These are phyloP conservation scores for Calameuta pallipes DNA, from an alignment of 2,888 invertebrate genomes.

Conservation along the genomic window DNA sequence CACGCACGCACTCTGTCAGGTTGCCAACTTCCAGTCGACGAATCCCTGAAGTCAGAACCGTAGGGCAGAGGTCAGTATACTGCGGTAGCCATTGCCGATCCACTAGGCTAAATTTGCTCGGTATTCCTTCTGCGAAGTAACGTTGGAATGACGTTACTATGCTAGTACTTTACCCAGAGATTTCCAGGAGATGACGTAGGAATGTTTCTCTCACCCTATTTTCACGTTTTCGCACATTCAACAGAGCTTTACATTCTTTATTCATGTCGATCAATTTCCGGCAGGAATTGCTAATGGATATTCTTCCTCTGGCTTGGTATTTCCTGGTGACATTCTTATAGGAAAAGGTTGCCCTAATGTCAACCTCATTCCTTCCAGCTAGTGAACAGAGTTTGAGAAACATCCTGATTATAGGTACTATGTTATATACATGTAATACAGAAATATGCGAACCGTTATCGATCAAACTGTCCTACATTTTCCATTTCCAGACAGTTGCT, in stretches of 20 bases:
- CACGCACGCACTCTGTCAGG: slow-evolving; percentile 19
- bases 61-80: slow-evolving; percentile 32
- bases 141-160: neutral
- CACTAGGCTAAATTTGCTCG: slow-evolving; percentile 31
- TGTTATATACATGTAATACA: too few species aligned
- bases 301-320: too few species aligned
- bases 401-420: too few species aligned
- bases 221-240: too few species aligned
- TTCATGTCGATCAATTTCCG: too few species aligned
- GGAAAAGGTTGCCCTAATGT: too few species aligned
- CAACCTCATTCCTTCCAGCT: too few species aligned
- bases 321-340: too few species aligned
- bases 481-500: slow-evolving; percentile 20
- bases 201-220: too few species aligned
- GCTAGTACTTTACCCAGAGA: neutral
- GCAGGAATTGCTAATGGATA: too few species aligned
- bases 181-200: neutral
- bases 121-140: slow-evolving; percentile 37
- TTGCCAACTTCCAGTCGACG: slow-evolving; percentile 26
- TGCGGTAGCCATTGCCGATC: slow-evolving; percentile 27
- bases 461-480: slow-evolving; percentile 50
- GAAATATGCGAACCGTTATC: slow-evolving; percentile 27
- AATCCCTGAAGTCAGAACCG: slow-evolving; percentile 2
- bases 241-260: too few species aligned
- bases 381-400: too few species aligned